Conservation (phyloP, 2,888 invertebrate genomes). For the Agriopis aurantiaria region DNA sequence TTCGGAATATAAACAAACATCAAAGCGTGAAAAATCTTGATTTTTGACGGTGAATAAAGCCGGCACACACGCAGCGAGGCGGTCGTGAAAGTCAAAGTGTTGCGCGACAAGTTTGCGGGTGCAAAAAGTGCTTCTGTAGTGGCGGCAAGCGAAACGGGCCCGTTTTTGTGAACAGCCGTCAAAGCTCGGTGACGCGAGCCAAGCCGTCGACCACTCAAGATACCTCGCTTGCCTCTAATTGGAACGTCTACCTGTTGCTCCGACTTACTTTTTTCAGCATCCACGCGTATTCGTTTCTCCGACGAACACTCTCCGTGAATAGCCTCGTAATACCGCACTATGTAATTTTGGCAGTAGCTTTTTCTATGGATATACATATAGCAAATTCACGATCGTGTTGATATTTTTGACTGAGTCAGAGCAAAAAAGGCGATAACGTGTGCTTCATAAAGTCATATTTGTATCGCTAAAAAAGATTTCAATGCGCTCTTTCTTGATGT, state of each 20-base stretch:
- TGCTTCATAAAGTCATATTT: conserved; percentile 22
- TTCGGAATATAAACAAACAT: conserved; percentile 36
- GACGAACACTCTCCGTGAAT: conserved; percentile 75
- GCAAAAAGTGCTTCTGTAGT: conserved; percentile 76
- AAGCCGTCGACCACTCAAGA: conserved; percentile 74
- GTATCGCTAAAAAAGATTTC: conserved; percentile 21
- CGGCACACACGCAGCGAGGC: conserved; percentile 57
- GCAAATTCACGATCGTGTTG: conserved; percentile 32
- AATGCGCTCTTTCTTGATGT: conserved; percentile 12
- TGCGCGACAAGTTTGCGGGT: conserved; percentile 69
- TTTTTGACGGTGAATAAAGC: conserved; percentile 40
- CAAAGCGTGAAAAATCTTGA: conserved; percentile 42
- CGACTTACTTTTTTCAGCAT: conserved; percentile 69
- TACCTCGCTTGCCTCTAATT: conserved; percentile 81
- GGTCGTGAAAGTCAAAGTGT: conserved; percentile 76
- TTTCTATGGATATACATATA: conserved; percentile 20
- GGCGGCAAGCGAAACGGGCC: conserved; percentile 75
- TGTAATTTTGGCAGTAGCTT: conserved; percentile 47
- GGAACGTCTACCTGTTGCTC: conserved; percentile 84
- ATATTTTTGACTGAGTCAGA: conserved; percentile 26
- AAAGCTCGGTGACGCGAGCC: conserved; percentile 79
- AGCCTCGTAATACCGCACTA: conserved; percentile 67
- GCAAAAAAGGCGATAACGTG: conserved; percentile 22
- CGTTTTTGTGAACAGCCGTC: conserved; percentile 78
- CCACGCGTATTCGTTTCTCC: conserved; percentile 64